phyloP scores from a whole-genome alignment of 2,888 invertebrate genomes.

The Celastrina argiolus region DNA sequence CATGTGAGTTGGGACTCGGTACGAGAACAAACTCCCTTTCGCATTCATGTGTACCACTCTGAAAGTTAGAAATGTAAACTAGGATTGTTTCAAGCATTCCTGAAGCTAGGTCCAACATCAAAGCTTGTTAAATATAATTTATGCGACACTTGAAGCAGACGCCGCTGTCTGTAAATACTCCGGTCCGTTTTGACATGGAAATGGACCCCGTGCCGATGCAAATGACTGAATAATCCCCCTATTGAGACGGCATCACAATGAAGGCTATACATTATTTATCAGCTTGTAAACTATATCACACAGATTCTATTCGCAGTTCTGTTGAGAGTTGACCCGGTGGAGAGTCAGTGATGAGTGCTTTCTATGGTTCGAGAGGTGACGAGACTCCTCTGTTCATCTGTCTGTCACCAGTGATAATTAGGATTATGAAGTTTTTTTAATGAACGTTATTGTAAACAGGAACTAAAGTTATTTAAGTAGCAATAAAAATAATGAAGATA shows the following conservation, averaged over 20 bases:
- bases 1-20: too few relatives aligned
- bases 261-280: constrained; percentile 21
- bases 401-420: too few relatives aligned
- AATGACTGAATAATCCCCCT: constrained; percentile 65
- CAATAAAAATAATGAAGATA: too few relatives aligned
- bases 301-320: background rate
- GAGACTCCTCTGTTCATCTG: too few relatives aligned
- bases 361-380: too few relatives aligned
- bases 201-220: constrained; percentile 58
- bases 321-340: too few relatives aligned
- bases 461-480: too few relatives aligned
- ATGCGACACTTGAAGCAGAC: constrained; percentile 32
- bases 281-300: constrained; percentile 21
- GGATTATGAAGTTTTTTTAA: too few relatives aligned
- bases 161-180: constrained; percentile 30
- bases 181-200: constrained; percentile 57
- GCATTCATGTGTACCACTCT: background rate
- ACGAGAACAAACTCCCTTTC: too few relatives aligned
- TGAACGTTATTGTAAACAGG: too few relatives aligned
- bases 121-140: constrained; percentile 28
- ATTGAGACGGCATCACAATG: constrained; percentile 60
- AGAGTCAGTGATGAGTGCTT: too few relatives aligned
- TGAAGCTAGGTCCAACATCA: constrained; percentile 1
- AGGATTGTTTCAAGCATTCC: background rate
- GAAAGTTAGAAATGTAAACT: background rate